Evolutionary conservation across 1,140 invertebrate species (phyloP), one percentile per base, ranked within the genome.

Genomic region (Meloidogyne chitwoodi): DNA sequence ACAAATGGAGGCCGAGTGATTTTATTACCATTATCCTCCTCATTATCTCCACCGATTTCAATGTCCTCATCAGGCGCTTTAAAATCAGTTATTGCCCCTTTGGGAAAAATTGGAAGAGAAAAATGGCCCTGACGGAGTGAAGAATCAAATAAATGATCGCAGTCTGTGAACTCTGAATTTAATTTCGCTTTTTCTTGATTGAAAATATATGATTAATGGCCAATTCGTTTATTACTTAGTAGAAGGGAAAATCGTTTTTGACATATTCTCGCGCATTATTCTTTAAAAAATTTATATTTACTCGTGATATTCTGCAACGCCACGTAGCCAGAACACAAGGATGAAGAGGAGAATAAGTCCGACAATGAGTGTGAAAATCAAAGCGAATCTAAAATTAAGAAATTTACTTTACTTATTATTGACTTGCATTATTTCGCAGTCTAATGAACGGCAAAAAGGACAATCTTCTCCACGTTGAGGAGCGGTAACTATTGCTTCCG

Each of bases 251-350:
- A n/a, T n/a, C n/a, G n/a, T 56, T n/a, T n/a, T n/a, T 56, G 19
- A n/a, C 19, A 48, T 48, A 16, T 56, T 56, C 48, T 56, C 48
- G 19, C 48, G 19, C 48, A 56, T n/a, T 5, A 16, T 2, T 19
- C 19, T 38, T 38, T 8, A 38, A 31, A 38, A 27, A 67, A 64
- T 38, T 68, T 75, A 34, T 74, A 72, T 83, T 85, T 79, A 86
- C 85, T 86, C 85, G 76, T 87, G 77, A 67, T 86, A 86, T 61
- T 84, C 76, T 3, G 85, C 69, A 19, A 86, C 85, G n/a, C 84
- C 85, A 26, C 86, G 80, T 29, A 86, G 80, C 85, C 85, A 86
- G 75, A 86, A 86, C 22, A 86, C 72, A 79, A 86, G 83, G 48
- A 86, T 86, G 22, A 87, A 68, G 16, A 87, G 73, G 12, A 86